Evolutionary conservation across 2,888 invertebrate genomes (phyloP), one percentile per base, ranked within the genome.

Genomic region (Autographa gamma): DNA sequence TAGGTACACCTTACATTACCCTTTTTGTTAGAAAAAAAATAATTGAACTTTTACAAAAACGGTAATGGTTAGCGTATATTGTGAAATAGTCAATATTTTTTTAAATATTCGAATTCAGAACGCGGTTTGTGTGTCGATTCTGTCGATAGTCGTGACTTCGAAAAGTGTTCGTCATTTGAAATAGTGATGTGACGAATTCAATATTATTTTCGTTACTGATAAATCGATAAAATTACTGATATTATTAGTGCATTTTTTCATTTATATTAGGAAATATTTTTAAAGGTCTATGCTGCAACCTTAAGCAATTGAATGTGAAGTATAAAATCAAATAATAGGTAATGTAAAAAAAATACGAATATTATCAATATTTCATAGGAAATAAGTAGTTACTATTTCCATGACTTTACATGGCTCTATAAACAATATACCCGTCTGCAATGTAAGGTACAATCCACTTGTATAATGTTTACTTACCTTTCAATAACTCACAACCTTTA

Each of bases 121-220:
- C 69, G 63, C 61, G 18, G 68, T 66, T 74, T 68, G 54, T 58
- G 25, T 25, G 25, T 25, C 25, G 25, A 25, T 25, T 25, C 25
- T 25, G 31, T 56, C n/a, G 13, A 52, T 59, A 63, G 41, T 71
- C 79, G 76, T 76, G 81, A 79, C 81, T 66, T 67, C 25, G 41
- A 73, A 63, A 13, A 59, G 67, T 65, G 64, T 71, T 61, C 60
- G 70, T 80, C 69, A 81, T 81, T 63, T 62, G 63, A 62, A 60
- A 43, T 65, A 80, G 79, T 81, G 79, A 75, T 81, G 81, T 70
- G 70, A 75, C 60, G 74, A 78, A 74, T 62, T 63, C 64, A 54
- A 63, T 18, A 63, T 34, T 59, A 64, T 19, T 80, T 79, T 70
- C 66, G 71, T 81, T 75, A 58, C 67, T 78, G 78, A 74, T 80